Evolutionary conservation across 2,888 invertebrate genomes (phyloP).

Genomic region (Eupithecia insigniata): DNA sequence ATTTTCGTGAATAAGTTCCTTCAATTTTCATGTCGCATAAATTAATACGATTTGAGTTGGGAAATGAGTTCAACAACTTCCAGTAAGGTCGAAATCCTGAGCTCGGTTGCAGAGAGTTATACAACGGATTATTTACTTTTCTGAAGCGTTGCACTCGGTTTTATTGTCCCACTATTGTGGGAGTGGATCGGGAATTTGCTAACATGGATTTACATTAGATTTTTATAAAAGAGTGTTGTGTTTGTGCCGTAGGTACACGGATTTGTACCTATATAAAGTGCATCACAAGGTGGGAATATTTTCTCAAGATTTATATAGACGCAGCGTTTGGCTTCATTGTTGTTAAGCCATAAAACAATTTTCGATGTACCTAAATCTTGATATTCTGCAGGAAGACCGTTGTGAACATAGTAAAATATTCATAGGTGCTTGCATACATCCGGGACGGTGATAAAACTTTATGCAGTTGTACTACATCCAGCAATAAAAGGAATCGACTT

Average conservation of each 20-base stretch:
- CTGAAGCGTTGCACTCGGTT: conserved; percentile 17
- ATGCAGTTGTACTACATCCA: conserved; percentile 42
- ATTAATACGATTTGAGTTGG: conserved; percentile 16
- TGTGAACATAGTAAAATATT: conserved; percentile 35
- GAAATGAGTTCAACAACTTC: conserved; percentile 35
- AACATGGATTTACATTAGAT: background rate
- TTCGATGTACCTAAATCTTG: conserved; percentile 3
- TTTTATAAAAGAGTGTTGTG: background rate
- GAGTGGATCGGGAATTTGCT: background rate
- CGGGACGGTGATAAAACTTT: conserved; percentile 41
- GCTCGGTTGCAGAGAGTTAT: conserved; percentile 24
- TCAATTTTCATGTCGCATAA: conserved; percentile 3
- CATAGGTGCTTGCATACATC: conserved; percentile 31
- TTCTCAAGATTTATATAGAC: background rate
- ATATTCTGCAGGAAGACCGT: conserved; percentile 15
- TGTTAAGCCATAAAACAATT: conserved; percentile 5
- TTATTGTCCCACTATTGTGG: conserved; percentile 11
- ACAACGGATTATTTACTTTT: conserved; percentile 20
- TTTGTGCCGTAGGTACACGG: background rate
- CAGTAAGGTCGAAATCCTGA: conserved; percentile 30
- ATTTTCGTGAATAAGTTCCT: conserved; percentile 11
- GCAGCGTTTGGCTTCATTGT: background rate
- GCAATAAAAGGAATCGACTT: conserved; percentile 52
- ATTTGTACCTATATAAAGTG: background rate
- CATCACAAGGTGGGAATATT: background rate